Base-by-base conservation (phyloP, 2,113 vertebrate species). In the Pithys albifrons region DNA sequence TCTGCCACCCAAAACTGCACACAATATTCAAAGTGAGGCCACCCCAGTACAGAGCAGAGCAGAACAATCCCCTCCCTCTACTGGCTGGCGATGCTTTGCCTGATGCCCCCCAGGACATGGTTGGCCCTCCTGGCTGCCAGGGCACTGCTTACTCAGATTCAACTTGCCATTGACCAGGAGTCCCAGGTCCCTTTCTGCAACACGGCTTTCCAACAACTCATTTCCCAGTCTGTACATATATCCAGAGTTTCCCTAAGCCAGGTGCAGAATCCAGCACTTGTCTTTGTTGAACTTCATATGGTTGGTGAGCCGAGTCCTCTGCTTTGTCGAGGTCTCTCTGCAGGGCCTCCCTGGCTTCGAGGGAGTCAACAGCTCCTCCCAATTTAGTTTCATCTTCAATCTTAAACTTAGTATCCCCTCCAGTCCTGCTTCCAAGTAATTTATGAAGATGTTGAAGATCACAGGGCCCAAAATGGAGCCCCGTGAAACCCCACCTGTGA, bases 1-100 rank as follows among this genome's bases (percentile, higher is more conserved):
- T 59, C 23, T 52, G 14, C 2, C 2, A 1, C 18, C 27, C 45
- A 28, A 19, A 52, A 7, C 31, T 37, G 25, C 51, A 6, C 43
- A 12, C 17, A 27, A 3, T 4, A 16, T 48, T 55, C 9, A 18
- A 27, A 1, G 2, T 54, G n/a, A 46, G 33, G 4, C 39, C 2
- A 2, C 7, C 6, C 7, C 28, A 52, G 28, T 14, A 28, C 19
- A 35, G 8, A 65, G 19, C 19, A 72, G 29, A 69, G 29, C 1
- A 4, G n/a, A 14, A 62, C 6, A 41, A 35, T 12, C 55, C n/a
- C 1, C 18, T 31, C 28, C 28, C 39, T 64, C 3, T 3, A 43
- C 39, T 2, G 4, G 12, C 28, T 43, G 62, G 19, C 2, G 4
- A 43, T 65, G 39, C 39, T 43, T 14, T 43, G 27, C 19, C 62